Evolutionary conservation across 2,113 vertebrate species (phyloP).

Genomic region (Eptatretus burgeri): DNA sequence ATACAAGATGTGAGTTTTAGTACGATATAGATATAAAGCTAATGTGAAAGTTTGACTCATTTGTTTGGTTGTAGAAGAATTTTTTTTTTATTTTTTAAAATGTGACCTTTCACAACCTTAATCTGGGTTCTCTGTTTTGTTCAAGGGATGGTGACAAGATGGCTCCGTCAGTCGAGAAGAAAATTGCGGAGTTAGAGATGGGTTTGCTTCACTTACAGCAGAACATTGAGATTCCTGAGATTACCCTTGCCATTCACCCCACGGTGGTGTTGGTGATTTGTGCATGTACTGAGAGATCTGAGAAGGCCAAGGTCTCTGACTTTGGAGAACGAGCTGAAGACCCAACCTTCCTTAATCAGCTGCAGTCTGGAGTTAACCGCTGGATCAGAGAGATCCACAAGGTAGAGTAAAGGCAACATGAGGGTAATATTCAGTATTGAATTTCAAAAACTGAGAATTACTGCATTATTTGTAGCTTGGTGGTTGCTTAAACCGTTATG

Average conservation of each 20-base stretch:
- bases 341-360: conserved; percentile 6
- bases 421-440: no score
- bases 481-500: no score
- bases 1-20: no score
- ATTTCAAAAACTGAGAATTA: no score
- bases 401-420: not conserved
- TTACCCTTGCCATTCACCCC: conserved; percentile 1
- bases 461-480: no score
- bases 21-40: no score
- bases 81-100: no score
- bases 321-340: conserved; percentile 3
- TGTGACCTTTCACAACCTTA: no score
- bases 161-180: conserved; percentile 2
- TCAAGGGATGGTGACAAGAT: conserved; percentile 2
- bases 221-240: conserved; percentile 4
- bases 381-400: conserved; percentile 5
- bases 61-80: no score
- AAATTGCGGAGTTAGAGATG: conserved; percentile 1
- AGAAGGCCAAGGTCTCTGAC: conserved; percentile 6
- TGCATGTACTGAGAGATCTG: not conserved
- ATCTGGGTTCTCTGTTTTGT: no score
- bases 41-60: no score
- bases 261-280: not conserved
- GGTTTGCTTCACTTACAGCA: conserved; percentile 4
- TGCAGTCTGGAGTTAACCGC: conserved; percentile 5